These are phyloP conservation scores for Rhopalosiphum padi DNA, from an alignment of 1,140 invertebrate species.

Conservation along the genomic window DNA sequence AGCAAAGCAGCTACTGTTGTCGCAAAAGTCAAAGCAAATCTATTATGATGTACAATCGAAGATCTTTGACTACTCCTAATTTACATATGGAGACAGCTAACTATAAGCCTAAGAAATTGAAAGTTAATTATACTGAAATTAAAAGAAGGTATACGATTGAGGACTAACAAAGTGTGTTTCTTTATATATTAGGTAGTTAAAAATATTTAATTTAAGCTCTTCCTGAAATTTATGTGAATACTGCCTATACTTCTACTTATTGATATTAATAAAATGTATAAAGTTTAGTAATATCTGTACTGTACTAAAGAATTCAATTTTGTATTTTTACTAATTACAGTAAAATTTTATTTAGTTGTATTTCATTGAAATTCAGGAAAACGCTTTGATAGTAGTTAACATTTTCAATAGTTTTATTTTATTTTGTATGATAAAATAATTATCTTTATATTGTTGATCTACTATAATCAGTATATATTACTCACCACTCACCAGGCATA, in stretches of 20 bases:
- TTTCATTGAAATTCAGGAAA: conserved; percentile 41
- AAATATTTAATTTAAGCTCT: conserved; percentile 27
- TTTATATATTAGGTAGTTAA: conserved; percentile 27
- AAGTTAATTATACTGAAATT: conserved; percentile 50
- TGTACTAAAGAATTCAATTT: background rate
- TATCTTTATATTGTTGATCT: background rate
- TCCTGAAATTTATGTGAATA: conserved; percentile 42
- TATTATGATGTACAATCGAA: conserved; percentile 49
- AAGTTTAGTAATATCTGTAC: background rate
- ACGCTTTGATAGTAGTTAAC: conserved; percentile 6
- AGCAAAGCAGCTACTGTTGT: conserved; percentile 54
- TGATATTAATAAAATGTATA: background rate
- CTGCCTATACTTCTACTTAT: background rate
- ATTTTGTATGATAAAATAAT: background rate
- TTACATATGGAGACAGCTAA: conserved; percentile 51
- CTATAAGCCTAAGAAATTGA: conserved; percentile 52
- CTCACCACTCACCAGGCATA: background rate
- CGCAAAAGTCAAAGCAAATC: conserved; percentile 52
- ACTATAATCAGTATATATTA: background rate
- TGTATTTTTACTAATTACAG: background rate
- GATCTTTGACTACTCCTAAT: conserved; percentile 54
- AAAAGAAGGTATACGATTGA: conserved; percentile 51
- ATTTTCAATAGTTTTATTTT: background rate
- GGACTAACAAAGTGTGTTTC: conserved; percentile 41
- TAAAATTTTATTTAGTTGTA: background rate